phyloP scores from a whole-genome alignment of 2,888 invertebrate species.

The Yponomeuta evonymella region DNA sequence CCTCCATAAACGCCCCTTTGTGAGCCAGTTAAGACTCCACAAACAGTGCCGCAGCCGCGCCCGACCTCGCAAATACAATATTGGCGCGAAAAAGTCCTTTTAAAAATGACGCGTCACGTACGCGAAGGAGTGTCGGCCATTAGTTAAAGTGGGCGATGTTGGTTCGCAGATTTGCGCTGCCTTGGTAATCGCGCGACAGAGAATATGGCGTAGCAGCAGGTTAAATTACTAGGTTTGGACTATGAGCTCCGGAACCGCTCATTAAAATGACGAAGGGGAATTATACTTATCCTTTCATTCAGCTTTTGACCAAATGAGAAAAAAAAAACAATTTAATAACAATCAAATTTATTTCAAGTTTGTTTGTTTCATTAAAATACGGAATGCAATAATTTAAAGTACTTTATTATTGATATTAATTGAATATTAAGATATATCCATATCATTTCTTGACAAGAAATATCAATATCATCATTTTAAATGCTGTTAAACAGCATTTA shows the following conservation, averaged over 20 bases:
- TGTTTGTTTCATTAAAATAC: too few relatives aligned
- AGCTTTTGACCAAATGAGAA: too few relatives aligned
- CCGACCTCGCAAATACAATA: constrained; percentile 22
- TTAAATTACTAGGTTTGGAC: background rate
- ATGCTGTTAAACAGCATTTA: too few relatives aligned
- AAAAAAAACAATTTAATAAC: too few relatives aligned
- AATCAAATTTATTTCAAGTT: too few relatives aligned
- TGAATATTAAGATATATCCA: too few relatives aligned
- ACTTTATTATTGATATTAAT: too few relatives aligned
- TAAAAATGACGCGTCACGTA: constrained; percentile 76
- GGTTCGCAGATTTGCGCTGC: constrained; percentile 63
- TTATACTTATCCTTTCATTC: too few relatives aligned
- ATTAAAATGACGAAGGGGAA: too few relatives aligned
- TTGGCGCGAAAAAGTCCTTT: constrained; percentile 74
- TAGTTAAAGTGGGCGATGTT: constrained; percentile 71
- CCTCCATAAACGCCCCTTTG: background rate
- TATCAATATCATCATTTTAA: too few relatives aligned
- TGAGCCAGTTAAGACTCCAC: constrained; percentile 27
- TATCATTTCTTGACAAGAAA: too few relatives aligned
- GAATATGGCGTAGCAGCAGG: constrained; percentile 10
- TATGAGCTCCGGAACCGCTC: background rate
- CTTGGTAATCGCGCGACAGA: constrained; percentile 16
- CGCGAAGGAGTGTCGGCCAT: constrained; percentile 66
- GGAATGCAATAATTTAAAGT: too few relatives aligned
- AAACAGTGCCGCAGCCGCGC: constrained; percentile 44